These are phyloP conservation scores for Criorhina ranunculi DNA, from an alignment of 2,888 invertebrate genomes.

Conservation along the genomic window DNA sequence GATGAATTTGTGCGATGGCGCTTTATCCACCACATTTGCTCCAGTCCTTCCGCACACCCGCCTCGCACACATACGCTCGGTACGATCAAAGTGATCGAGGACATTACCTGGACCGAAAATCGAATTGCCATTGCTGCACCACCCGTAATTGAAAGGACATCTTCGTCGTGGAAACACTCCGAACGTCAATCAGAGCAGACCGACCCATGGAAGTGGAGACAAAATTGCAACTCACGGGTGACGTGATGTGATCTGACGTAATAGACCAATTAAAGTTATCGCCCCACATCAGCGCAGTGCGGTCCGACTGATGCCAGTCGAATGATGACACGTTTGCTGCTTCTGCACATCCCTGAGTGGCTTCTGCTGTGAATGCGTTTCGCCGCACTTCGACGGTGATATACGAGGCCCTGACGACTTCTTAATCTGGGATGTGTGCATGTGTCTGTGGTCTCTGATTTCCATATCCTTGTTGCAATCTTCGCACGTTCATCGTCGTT, in stretches of 20 bases:
- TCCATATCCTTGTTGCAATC: slow-evolving; percentile 73
- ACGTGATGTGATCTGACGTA: slow-evolving; percentile 81
- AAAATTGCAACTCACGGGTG: slow-evolving; percentile 65
- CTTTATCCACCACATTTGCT: slow-evolving; percentile 76
- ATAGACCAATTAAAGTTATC: slow-evolving; percentile 81
- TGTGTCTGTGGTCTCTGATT: slow-evolving; percentile 41
- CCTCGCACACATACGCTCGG: slow-evolving; percentile 38
- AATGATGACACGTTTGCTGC: slow-evolving; percentile 69
- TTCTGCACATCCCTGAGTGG: slow-evolving; percentile 36
- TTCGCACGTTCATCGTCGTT: slow-evolving; percentile 73
- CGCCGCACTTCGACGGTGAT: slow-evolving; percentile 47
- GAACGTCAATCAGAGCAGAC: slow-evolving; percentile 66
- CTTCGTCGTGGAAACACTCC: slow-evolving; percentile 59
- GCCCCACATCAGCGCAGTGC: slow-evolving; percentile 67
- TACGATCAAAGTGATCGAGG: slow-evolving; percentile 69
- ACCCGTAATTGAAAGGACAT: slow-evolving; percentile 72
- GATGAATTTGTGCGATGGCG: slow-evolving; percentile 78
- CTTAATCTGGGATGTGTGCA: slow-evolving; percentile 61
- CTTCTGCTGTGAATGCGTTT: slow-evolving; percentile 60
- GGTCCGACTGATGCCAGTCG: slow-evolving; percentile 63
- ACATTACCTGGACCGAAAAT: slow-evolving; percentile 51
- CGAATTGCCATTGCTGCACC: slow-evolving; percentile 12
- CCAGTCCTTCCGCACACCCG: neutral
- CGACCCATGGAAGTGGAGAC: slow-evolving; percentile 16
- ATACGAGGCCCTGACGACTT: slow-evolving; percentile 70